Conservation (phyloP, 2,797 vertebrate species). For the Natrix natrix region DNA sequence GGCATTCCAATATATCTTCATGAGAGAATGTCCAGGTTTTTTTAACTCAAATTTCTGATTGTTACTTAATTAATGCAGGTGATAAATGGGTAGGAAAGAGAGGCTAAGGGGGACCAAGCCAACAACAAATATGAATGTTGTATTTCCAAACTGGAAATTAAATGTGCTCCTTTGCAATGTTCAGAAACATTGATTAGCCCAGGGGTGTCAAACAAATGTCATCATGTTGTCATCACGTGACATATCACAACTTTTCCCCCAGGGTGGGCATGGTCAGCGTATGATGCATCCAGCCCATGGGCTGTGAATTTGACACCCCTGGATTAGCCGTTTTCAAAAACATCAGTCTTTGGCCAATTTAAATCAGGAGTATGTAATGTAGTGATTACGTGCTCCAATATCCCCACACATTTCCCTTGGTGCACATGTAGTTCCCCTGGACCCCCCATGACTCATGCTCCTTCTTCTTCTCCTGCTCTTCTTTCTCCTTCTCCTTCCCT, state of each 20-base stretch:
- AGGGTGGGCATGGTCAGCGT: no score
- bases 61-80: constrained; percentile 27
- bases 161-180: background rate
- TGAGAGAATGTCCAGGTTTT: constrained; percentile 5
- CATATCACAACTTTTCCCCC: no score
- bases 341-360: background rate
- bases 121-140: background rate
- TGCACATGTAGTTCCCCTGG: background rate
- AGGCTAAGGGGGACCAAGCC: background rate
- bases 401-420: background rate
- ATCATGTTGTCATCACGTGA: no score
- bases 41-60: background rate
- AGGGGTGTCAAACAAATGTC: no score
- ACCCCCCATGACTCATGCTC: background rate
- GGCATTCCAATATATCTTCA: background rate
- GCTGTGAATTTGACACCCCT: no score
- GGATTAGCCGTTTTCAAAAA: background rate
- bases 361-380: background rate
- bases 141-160: background rate
- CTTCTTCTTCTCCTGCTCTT: no score
- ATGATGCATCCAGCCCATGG: no score
- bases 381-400: background rate
- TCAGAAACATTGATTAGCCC: background rate
- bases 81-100: background rate
- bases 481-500: no score